Conservation (phyloP, 2,113 vertebrate genomes). For the Numenius arquata region DNA sequence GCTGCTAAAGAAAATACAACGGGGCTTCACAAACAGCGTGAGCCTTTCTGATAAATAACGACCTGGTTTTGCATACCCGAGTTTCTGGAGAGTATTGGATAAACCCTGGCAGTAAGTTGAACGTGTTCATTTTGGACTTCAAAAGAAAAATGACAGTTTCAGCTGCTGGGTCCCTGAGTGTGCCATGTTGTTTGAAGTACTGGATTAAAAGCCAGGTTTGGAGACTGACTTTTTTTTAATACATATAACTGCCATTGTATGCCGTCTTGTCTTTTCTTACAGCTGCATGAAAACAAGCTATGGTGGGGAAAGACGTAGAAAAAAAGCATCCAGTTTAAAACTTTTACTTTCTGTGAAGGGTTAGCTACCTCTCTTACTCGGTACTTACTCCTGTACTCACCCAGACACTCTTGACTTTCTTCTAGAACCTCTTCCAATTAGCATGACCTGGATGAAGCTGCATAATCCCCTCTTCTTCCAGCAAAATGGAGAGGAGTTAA, state of each 20-base stretch:
- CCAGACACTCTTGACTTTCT: not conserved
- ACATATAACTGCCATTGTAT: not conserved
- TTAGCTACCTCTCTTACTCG: not conserved
- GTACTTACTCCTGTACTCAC: not conserved
- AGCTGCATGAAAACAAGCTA: not conserved
- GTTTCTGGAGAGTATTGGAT: not conserved
- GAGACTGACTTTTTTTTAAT: not conserved
- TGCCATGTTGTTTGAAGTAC: not conserved
- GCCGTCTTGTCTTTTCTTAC: not conserved
- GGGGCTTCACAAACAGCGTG: not conserved
- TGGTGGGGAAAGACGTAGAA: not conserved
- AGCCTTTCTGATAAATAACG: not conserved
- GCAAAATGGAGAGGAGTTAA: not conserved
- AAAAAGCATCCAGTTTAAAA: not conserved
- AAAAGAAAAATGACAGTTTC: not conserved
- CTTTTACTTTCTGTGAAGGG: not conserved
- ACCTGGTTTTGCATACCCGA: not conserved
- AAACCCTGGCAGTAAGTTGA: not conserved
- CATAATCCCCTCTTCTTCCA: not conserved
- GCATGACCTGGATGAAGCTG: not conserved
- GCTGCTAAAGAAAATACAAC: constrained; percentile 3
- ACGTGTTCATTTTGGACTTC: not conserved
- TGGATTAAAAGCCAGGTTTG: not conserved
- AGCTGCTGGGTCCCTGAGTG: not conserved
- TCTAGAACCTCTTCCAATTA: not conserved